Evolutionary conservation across 2,888 invertebrate genomes (phyloP), one percentile per base, ranked within the genome.

Genomic region (Andrena praecox): DNA sequence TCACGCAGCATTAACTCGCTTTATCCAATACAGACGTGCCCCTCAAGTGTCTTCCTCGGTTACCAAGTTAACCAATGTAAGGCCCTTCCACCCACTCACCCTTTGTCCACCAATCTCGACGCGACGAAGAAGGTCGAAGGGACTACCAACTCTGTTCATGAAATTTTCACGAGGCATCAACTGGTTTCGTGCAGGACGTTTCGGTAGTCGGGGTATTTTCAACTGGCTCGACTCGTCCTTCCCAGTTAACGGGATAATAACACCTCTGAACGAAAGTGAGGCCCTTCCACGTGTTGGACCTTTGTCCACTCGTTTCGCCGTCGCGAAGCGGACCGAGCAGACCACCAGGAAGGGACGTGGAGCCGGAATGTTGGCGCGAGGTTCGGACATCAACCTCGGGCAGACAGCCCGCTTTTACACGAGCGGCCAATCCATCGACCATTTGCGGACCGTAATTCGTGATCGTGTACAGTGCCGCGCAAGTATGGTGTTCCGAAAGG

Each of bases 331-430:
- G 67, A 70, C 72, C 81, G 82, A 85, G 80, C 82, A 85, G 86
- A 85, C 87, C 88, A 88, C 81, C 86, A 86, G 85, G 88, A 91
- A 88, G 87, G 76, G 83, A 85, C 68, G 72, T 78, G 77, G 68
- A 91, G 84, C 87, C 77, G 90, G 92, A 92, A 91, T 92, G 91
- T 90, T 91, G 91, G 91, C 90, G 87, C 87, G 87, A 74, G 81
- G 84, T 89, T 89, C 91, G 92, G 91, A 87, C 92, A 89, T 91
- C 91, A 92, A 92, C 92, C 91, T 92, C 90, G 85, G 82, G 69
- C 79, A 84, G 82, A 77, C 80, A 81, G 85, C 81, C 77, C 80
- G 77, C 54, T 63, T 84, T 84, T 73, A 77, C 78, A 78, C 75
- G 73, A 85, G 63, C 80, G 84, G 74, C 81, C 87, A 86, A 86